phyloP scores from a whole-genome alignment of 2,888 invertebrate genomes.

The Athalia circularis region DNA sequence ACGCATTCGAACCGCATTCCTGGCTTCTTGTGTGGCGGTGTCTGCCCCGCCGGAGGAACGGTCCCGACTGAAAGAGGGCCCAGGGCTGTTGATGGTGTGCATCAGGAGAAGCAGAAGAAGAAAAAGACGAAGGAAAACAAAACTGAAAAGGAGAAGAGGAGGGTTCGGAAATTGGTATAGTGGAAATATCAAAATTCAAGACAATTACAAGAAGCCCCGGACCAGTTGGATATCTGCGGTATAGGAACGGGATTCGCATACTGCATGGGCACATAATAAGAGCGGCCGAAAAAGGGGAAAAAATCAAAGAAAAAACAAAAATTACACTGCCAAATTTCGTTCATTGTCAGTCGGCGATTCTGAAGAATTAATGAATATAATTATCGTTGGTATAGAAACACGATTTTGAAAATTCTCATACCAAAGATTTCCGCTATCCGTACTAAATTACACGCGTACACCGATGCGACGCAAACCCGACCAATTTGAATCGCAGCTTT shows the following conservation, averaged over 20 bases:
- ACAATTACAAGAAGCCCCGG: neutral
- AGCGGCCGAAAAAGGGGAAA: too few relatives aligned
- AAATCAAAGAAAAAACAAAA: too few relatives aligned
- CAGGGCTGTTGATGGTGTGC: neutral
- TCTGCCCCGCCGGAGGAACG: slow-evolving; percentile 23
- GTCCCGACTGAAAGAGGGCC: neutral
- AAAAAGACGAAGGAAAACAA: neutral
- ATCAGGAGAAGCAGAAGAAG: neutral
- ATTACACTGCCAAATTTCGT: too few relatives aligned
- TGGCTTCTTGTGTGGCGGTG: slow-evolving; percentile 47
- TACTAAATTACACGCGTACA: too few relatives aligned
- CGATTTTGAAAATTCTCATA: too few relatives aligned
- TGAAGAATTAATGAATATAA: too few relatives aligned
- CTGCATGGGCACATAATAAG: too few relatives aligned
- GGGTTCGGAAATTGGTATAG: neutral
- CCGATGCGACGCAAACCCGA: too few relatives aligned
- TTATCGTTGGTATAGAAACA: too few relatives aligned
- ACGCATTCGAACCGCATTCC: slow-evolving; percentile 48
- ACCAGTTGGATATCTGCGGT: neutral
- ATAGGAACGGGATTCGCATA: neutral
- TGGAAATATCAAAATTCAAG: slow-evolving; percentile 10
- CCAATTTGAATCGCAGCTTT: too few relatives aligned
- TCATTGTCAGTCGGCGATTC: too few relatives aligned
- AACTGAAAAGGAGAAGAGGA: neutral
- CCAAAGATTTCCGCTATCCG: too few relatives aligned